Percentiles rank a stretch among this genome's conserved stretches.
Evolutionary conservation across 2,888 invertebrate genomes (phyloP).

Genomic region (Apamea monoglypha): DNA sequence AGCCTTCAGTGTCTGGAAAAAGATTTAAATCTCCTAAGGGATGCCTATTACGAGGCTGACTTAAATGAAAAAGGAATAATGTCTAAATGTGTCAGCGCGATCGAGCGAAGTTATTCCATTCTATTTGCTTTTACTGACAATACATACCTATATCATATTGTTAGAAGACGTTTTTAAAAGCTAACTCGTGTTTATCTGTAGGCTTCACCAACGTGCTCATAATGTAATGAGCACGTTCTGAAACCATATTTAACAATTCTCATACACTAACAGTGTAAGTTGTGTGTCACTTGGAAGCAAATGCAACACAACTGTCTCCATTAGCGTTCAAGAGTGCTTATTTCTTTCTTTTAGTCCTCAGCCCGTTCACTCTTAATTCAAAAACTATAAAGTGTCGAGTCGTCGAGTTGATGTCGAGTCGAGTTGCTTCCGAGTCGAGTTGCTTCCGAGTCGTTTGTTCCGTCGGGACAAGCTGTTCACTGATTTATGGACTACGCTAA

Average conservation of each 20-base stretch:
- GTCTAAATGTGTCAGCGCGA: conserved; percentile 4
- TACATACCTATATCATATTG: neutral
- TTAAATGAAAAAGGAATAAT: conserved; percentile 39
- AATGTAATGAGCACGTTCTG: neutral
- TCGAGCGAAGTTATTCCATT: conserved; percentile 5
- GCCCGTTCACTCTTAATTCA: neutral
- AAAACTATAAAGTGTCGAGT: neutral
- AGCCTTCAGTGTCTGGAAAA: conserved; percentile 31
- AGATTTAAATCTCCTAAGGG: conserved; percentile 42
- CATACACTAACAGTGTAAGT: neutral
- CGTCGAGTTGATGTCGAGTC: conserved; percentile 20
- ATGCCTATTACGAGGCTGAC: conserved; percentile 12
- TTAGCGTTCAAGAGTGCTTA: neutral
- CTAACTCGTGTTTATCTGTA: conserved; percentile 15
- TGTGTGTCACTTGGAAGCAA: neutral
- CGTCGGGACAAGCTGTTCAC: conserved; percentile 18
- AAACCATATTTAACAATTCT: neutral
- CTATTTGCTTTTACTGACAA: conserved; percentile 13
- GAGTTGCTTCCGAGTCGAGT: conserved; percentile 31
- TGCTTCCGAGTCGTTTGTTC: conserved; percentile 30
- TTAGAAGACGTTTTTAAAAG: conserved; percentile 24
- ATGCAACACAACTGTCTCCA: neutral
- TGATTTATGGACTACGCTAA: conserved; percentile 17
- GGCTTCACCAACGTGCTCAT: neutral
- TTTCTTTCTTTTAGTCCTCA: neutral